These are phyloP conservation scores for Ophioninae sp. DNA, from an alignment of 2,888 invertebrate genomes.

Conservation along the genomic window DNA sequence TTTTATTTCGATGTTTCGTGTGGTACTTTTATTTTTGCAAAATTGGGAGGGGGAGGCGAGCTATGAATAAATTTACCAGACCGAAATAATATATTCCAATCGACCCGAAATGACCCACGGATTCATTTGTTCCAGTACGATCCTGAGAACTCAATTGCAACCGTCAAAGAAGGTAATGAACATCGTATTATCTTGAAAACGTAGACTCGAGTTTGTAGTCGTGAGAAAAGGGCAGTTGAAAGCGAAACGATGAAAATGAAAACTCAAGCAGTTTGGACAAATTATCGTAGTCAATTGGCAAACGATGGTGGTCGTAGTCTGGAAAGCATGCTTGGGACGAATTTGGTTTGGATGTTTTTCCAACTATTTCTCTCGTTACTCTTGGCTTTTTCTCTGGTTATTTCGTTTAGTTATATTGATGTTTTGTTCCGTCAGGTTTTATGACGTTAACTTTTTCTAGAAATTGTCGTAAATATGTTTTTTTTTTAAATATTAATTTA, in stretches of 20 bases:
- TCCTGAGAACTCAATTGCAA: conserved; percentile 90
- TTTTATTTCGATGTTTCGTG: background rate
- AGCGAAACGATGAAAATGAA: background rate
- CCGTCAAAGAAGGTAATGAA: conserved; percentile 92
- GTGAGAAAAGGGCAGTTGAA: background rate
- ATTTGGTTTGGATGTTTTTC: too few species aligned
- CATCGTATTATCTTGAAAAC: conserved; percentile 12
- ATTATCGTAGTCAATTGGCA: background rate
- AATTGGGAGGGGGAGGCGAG: conserved; percentile 12
- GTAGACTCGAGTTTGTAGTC: conserved; percentile 4
- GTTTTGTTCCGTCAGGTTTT: background rate
- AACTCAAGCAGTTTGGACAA: background rate
- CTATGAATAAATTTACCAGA: conserved; percentile 38
- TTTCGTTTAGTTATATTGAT: background rate
- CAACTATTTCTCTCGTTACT: background rate
- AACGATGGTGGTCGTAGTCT: background rate
- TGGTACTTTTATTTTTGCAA: conserved; percentile 44
- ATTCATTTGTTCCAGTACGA: conserved; percentile 84
- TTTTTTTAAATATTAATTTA: background rate
- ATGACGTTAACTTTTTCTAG: background rate
- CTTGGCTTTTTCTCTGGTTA: background rate
- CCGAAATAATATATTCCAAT: conserved; percentile 23
- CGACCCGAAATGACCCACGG: conserved; percentile 46
- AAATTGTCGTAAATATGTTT: background rate
- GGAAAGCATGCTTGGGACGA: too few species aligned